phyloP scores from a whole-genome alignment of 2,113 vertebrate species.

The Dissostichus mawsoni region DNA sequence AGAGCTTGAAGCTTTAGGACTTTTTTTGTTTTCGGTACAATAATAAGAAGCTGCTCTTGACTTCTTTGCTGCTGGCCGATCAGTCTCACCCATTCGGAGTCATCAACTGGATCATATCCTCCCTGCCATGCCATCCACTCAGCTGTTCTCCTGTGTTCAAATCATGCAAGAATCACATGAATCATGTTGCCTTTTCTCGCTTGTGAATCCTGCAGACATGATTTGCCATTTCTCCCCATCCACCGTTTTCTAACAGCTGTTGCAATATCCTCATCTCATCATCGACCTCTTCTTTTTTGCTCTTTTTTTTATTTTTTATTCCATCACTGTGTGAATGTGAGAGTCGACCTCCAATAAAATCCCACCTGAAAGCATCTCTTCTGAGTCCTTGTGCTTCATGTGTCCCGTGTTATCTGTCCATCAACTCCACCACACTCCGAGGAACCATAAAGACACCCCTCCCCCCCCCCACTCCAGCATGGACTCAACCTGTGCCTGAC shows the following conservation, averaged over 20 bases:
- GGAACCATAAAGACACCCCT: constrained; percentile 53
- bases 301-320: constrained; percentile 40
- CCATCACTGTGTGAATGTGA: constrained; percentile 78
- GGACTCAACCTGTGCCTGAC: constrained; percentile 67
- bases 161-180: constrained; percentile 60
- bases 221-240: constrained; percentile 45
- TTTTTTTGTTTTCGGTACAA: neutral
- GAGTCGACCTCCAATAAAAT: constrained; percentile 82
- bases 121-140: constrained; percentile 33
- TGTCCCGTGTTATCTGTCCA: constrained; percentile 85
- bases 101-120: constrained; percentile 30
- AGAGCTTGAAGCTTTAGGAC: constrained; percentile 22
- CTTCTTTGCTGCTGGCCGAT: constrained; percentile 33
- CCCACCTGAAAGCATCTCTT: constrained; percentile 86
- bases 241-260: constrained; percentile 55
- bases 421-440: constrained; percentile 76
- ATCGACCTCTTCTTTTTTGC: constrained; percentile 60
- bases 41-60: constrained; percentile 23
- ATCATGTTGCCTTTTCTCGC: constrained; percentile 59
- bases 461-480: constrained; percentile 62
- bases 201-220: constrained; percentile 54
- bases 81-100: constrained; percentile 16
- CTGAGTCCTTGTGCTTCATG: constrained; percentile 88
- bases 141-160: constrained; percentile 41
- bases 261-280: constrained; percentile 68